A percentile compares a stretch with the other conserved stretches of the same genome.
phyloP scores from a whole-genome alignment of 1,140 invertebrate species.

The Temnothorax nylanderi region DNA sequence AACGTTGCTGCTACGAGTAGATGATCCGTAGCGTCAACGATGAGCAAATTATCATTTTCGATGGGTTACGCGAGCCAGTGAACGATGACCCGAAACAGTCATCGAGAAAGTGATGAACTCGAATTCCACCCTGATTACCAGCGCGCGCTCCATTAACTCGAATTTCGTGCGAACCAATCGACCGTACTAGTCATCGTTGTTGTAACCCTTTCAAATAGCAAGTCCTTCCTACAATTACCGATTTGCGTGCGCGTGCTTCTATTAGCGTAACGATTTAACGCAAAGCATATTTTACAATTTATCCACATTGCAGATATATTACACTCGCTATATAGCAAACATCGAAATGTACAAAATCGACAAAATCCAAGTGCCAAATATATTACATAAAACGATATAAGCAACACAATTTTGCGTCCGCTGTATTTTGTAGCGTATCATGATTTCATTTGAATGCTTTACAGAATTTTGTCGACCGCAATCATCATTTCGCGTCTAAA shows the following conservation, averaged over 20 bases:
- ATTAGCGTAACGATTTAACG: conserved; percentile 39
- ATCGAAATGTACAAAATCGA: conserved; percentile 60
- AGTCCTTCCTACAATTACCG: conserved; percentile 64
- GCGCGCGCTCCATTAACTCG: conserved; percentile 73
- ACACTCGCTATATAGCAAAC: conserved; percentile 39
- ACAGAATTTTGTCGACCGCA: not conserved
- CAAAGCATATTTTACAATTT: conserved; percentile 60
- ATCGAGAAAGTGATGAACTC: conserved; percentile 77
- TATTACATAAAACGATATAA: conserved; percentile 49
- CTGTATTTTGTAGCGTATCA: conserved; percentile 38
- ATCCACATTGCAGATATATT: conserved; percentile 41
- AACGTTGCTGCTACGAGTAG: conserved; percentile 21
- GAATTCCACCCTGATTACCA: conserved; percentile 74
- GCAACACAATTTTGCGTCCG: conserved; percentile 48
- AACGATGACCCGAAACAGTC: conserved; percentile 73
- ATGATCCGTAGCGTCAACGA: conserved; percentile 51
- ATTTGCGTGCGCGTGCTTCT: conserved; percentile 43
- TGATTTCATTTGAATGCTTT: conserved; percentile 49
- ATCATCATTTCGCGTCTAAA: not conserved
- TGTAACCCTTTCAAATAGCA: conserved; percentile 52
- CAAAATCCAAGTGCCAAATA: conserved; percentile 56
- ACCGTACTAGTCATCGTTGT: conserved; percentile 69
- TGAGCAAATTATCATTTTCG: conserved; percentile 74
- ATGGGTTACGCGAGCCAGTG: conserved; percentile 68
- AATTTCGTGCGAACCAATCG: conserved; percentile 75